phyloP scores from a whole-genome alignment of 1,140 invertebrate genomes.

The Helicoverpa zea region DNA sequence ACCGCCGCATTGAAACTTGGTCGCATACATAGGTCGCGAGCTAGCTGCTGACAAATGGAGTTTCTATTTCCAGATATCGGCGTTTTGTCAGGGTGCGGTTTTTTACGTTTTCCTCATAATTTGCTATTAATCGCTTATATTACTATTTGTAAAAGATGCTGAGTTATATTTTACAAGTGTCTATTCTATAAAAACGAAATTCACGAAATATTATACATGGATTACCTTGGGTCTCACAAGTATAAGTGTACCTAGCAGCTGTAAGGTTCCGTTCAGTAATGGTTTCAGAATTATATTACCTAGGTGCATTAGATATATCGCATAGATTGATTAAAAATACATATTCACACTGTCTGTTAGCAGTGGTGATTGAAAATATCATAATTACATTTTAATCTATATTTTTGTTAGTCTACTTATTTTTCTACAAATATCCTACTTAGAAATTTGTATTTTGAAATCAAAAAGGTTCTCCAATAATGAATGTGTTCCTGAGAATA shows the following conservation, averaged over 20 bases:
- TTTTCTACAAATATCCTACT: too few relatives aligned
- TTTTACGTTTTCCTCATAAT: conserved; percentile 62
- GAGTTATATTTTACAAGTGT: conserved; percentile 5
- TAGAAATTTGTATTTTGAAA: too few relatives aligned
- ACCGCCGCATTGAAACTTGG: conserved; percentile 79
- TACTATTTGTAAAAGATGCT: background rate
- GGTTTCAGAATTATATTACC: background rate
- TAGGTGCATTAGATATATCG: background rate
- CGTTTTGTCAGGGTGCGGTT: conserved; percentile 84
- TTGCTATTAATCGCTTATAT: conserved; percentile 24
- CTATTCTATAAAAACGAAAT: background rate
- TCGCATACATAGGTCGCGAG: conserved; percentile 75
- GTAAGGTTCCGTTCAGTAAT: conserved; percentile 28
- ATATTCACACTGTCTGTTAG: too few relatives aligned
- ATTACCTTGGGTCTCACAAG: conserved; percentile 3
- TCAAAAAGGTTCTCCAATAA: too few relatives aligned
- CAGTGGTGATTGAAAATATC: too few relatives aligned
- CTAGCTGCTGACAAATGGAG: conserved; percentile 85
- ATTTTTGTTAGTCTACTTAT: too few relatives aligned
- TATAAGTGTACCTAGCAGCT: conserved; percentile 30
- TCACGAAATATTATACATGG: conserved; percentile 22
- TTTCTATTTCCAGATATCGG: conserved; percentile 86
- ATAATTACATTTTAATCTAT: too few relatives aligned
- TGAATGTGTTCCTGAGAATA: too few relatives aligned
- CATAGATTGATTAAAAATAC: background rate